A percentile compares a stretch with the other conserved stretches of the same genome.
Conservation (phyloP, 1,140 invertebrate species). For the Rhagoletis pomonella region DNA sequence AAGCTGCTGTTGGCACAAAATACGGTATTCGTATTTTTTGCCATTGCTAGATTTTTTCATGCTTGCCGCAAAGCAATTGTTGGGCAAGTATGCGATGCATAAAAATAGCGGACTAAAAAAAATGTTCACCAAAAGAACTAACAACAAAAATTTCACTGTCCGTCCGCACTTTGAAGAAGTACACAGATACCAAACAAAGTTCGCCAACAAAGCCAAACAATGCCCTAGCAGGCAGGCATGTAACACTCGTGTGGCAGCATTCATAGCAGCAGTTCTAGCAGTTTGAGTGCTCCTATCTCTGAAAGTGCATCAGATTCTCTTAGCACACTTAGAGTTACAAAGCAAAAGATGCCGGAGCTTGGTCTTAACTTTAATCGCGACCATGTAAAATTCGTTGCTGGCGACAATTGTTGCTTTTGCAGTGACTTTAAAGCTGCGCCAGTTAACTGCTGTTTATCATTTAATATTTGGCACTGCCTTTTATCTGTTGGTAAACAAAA, state of each 20-base stretch:
- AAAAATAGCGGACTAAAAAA: not conserved
- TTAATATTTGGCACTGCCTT: not conserved
- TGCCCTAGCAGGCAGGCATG: constrained; percentile 5
- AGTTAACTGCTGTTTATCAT: constrained; percentile 17
- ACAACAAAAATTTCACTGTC: not conserved
- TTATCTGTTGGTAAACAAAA: not conserved
- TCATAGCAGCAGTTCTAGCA: not conserved
- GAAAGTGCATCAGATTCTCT: not conserved
- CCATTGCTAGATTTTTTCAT: not conserved
- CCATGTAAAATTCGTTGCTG: constrained; percentile 3
- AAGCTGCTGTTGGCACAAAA: constrained; percentile 33
- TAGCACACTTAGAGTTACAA: not conserved
- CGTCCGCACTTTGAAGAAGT: not conserved
- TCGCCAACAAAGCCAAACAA: not conserved
- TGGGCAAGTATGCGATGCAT: constrained; percentile 9
- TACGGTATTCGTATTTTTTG: constrained; percentile 6
- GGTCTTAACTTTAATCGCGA: not conserved
- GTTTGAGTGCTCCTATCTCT: not conserved
- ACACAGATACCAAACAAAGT: not conserved
- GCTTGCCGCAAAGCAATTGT: not conserved
- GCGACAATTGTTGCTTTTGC: not conserved
- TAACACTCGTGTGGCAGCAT: not conserved
- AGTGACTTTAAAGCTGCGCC: not conserved
- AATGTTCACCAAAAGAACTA: not conserved
- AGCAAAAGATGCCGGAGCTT: not conserved